A percentile compares a stretch with the other conserved stretches of the same genome.
Evolutionary conservation across 2,888 invertebrate genomes (phyloP).

Genomic region (Philonicus albiceps): DNA sequence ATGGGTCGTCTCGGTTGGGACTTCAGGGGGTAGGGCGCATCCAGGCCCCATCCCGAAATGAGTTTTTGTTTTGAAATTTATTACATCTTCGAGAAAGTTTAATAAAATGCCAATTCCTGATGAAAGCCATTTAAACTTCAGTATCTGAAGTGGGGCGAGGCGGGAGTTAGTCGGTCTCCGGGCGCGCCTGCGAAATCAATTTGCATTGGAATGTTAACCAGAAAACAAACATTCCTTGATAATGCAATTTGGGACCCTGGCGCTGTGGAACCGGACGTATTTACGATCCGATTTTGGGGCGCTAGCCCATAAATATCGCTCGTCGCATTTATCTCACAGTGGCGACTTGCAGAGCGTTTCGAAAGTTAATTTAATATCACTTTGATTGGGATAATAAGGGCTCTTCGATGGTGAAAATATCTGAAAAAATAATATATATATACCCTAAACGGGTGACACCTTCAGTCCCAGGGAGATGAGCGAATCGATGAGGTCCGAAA

Average conservation of each 20-base stretch:
- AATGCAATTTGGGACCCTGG: constrained; percentile 17
- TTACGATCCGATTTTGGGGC: neutral
- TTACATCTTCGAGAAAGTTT: constrained; percentile 37
- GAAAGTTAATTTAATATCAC: neutral
- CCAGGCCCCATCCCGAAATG: constrained; percentile 18
- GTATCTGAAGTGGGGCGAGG: neutral
- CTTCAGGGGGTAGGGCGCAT: neutral
- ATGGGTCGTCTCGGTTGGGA: neutral
- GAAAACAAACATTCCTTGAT: constrained; percentile 1
- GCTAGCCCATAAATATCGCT: neutral
- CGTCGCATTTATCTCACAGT: neutral
- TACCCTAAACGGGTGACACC: neutral
- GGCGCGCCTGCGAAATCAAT: constrained; percentile 10
- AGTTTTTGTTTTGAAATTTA: constrained; percentile 44
- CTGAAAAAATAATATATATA: neutral
- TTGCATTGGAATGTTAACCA: constrained; percentile 11
- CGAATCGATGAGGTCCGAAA: constrained; percentile 1
- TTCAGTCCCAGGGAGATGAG: neutral
- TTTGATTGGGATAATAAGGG: neutral
- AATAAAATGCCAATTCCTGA: constrained; percentile 40
- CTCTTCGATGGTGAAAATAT: neutral
- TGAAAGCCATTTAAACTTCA: constrained; percentile 18
- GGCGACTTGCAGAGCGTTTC: neutral
- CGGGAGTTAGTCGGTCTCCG: neutral
- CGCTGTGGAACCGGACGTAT: neutral